Evolutionary conservation across 1,140 invertebrate species (phyloP).

Genomic region (Hetaerina americana): DNA sequence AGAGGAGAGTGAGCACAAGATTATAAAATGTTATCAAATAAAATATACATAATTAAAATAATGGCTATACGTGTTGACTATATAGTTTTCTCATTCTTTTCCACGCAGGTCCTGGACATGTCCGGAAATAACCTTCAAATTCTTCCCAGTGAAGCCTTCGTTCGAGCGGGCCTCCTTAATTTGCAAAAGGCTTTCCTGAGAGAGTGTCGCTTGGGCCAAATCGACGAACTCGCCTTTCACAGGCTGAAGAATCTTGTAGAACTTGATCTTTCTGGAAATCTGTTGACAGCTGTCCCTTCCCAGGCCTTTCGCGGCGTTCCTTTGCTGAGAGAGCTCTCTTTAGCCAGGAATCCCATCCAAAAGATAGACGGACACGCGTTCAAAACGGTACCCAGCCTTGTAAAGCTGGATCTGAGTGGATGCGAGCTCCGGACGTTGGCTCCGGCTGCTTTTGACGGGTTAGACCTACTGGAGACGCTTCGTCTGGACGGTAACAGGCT

Average conservation of each 20-base stretch:
- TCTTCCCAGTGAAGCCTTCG: constrained; percentile 65
- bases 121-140: constrained; percentile 75
- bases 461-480: constrained; percentile 62
- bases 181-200: constrained; percentile 72
- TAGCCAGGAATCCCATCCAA: constrained; percentile 68
- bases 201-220: constrained; percentile 67
- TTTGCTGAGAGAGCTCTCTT: constrained; percentile 62
- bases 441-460: constrained; percentile 59
- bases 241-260: constrained; percentile 78
- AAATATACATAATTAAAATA: too few relatives aligned
- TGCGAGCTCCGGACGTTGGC: constrained; percentile 65
- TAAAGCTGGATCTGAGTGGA: constrained; percentile 71
- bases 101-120: constrained; percentile 54
- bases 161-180: constrained; percentile 63
- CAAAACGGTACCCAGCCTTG: constrained; percentile 52
- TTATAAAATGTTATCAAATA: too few relatives aligned
- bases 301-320: constrained; percentile 59
- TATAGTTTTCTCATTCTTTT: not conserved
- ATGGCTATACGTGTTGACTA: too few relatives aligned
- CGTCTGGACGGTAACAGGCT: constrained; percentile 71
- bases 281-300: constrained; percentile 62
- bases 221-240: constrained; percentile 67
- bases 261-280: constrained; percentile 72
- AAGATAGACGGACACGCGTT: constrained; percentile 66
- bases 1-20: too few relatives aligned